Conservation (phyloP, 1,140 invertebrate species). For the Alviniconcha marisindica region DNA sequence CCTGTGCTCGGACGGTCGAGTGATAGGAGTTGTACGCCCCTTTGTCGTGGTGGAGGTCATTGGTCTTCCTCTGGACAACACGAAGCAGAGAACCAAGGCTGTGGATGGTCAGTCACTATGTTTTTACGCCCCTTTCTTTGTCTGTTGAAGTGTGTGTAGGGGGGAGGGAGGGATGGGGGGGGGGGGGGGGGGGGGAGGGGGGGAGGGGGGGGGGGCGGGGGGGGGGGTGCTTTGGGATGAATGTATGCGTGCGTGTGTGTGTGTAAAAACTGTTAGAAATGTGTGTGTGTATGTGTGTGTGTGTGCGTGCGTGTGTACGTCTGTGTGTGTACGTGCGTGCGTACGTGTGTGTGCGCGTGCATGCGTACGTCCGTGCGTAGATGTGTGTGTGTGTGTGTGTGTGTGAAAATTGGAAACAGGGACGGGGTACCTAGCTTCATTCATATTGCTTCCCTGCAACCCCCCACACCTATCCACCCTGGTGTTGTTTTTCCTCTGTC, state of each 20-base stretch:
- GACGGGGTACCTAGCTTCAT: too few relatives aligned
- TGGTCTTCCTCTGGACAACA: slow-evolving; percentile 89
- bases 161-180: background rate
- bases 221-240: background rate
- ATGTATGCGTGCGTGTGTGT: slow-evolving; percentile 10
- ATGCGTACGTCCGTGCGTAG: too few relatives aligned
- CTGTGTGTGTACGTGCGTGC: too few relatives aligned
- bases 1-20: slow-evolving; percentile 85
- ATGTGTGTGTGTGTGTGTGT: too few relatives aligned
- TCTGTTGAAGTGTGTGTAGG: background rate
- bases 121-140: too few relatives aligned
- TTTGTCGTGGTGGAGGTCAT: slow-evolving; percentile 95
- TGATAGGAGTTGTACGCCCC: slow-evolving; percentile 86
- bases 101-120: slow-evolving; percentile 13
- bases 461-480: too few relatives aligned
- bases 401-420: too few relatives aligned
- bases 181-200: background rate
- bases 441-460: too few relatives aligned
- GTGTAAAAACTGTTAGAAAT: too few relatives aligned
- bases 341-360: too few relatives aligned
- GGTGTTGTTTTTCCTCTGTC: too few relatives aligned
- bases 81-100: slow-evolving; percentile 64
- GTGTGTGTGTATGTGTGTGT: background rate
- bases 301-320: background rate
- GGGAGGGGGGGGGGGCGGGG: background rate